phyloP scores from a whole-genome alignment of 2,113 vertebrate genomes.

The Anarhynchus alexandrinus region DNA sequence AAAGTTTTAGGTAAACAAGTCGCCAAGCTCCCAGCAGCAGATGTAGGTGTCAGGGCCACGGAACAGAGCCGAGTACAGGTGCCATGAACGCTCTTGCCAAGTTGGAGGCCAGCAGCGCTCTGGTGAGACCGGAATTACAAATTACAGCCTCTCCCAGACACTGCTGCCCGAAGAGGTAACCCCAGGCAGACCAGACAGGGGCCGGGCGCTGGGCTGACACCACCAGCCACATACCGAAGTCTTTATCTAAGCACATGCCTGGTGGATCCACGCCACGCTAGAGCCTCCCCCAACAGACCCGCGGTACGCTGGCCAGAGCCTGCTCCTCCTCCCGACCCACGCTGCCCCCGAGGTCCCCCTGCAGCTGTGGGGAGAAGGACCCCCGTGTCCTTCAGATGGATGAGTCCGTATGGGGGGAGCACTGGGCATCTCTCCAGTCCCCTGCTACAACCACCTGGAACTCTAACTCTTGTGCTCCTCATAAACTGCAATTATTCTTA shows the following conservation, averaged over 20 bases:
- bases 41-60: too few relatives aligned
- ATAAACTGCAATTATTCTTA: not conserved
- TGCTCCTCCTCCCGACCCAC: not conserved
- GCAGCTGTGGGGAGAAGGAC: not conserved
- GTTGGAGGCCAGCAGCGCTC: not conserved
- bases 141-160: not conserved
- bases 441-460: not conserved
- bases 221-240: not conserved
- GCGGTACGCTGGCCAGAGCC: rapidly evolving
- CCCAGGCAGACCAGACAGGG: not conserved
- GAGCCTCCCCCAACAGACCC: not conserved
- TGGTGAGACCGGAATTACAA: too few relatives aligned
- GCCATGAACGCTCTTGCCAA: rapidly evolving
- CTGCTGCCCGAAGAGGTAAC: rapidly evolving
- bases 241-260: rapidly evolving
- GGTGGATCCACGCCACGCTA: rapidly evolving
- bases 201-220: not conserved
- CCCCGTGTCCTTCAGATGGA: not conserved
- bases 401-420: not conserved
- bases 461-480: not conserved
- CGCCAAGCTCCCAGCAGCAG: not conserved
- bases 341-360: rapidly evolving
- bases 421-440: not conserved
- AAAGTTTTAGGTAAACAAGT: not conserved
- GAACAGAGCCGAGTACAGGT: rapidly evolving